Conservation (phyloP, 2,797 vertebrate genomes). For the Argyrosomus regius region DNA sequence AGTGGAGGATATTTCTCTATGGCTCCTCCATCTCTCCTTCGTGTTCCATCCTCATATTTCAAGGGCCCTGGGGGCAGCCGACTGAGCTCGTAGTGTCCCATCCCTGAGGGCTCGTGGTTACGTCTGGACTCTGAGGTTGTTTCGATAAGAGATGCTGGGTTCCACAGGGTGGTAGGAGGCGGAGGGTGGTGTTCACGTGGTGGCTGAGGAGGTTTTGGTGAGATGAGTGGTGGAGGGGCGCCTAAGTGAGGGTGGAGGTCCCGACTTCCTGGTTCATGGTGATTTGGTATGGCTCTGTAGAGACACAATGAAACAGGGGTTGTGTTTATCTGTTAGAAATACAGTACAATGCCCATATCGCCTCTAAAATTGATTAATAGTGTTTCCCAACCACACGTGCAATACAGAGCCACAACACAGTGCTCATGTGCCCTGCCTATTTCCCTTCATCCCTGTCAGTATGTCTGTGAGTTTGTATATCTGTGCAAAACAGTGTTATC, state of each 20-base stretch:
- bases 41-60: conserved; percentile 88
- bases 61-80: conserved; percentile 79
- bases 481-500: conserved; percentile 73
- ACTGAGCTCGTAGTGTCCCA: conserved; percentile 87
- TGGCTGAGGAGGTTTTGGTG: conserved; percentile 93
- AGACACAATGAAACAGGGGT: conserved; percentile 37
- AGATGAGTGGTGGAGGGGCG: conserved; percentile 96
- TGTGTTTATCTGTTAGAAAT: conserved; percentile 34
- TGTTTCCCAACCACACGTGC: conserved; percentile 25
- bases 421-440: conserved; percentile 21
- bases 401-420: conserved; percentile 29
- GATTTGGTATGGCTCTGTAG: conserved; percentile 87
- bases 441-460: conserved; percentile 52
- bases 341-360: conserved; percentile 10
- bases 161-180: conserved; percentile 93
- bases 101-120: conserved; percentile 84
- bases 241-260: conserved; percentile 92
- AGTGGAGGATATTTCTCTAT: conserved; percentile 89
- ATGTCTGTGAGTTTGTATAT: conserved; percentile 49
- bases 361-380: conserved; percentile 21
- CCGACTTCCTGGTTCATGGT: conserved; percentile 88
- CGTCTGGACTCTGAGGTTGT: conserved; percentile 87
- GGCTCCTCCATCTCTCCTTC: conserved; percentile 82
- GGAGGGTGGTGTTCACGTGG: conserved; percentile 86
- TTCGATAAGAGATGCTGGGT: conserved; percentile 94